Conservation (phyloP, 2,888 invertebrate genomes). For the Pardosa pseudoannulata region DNA sequence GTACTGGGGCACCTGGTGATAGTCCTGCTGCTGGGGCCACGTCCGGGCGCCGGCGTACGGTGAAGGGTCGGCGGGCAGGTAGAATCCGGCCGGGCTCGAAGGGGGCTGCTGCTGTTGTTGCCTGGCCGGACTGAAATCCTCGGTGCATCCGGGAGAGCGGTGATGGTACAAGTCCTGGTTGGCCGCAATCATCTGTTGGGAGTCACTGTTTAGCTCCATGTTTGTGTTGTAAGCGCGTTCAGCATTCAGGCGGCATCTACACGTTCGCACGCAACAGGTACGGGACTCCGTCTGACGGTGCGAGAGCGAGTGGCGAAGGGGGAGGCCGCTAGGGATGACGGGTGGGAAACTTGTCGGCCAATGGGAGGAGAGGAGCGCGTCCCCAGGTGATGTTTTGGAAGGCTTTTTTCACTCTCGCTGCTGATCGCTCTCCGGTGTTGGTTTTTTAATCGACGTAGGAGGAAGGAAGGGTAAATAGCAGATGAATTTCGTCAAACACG, state of each 20-base stretch:
- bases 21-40: conserved; percentile 35
- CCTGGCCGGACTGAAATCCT: conserved; percentile 5
- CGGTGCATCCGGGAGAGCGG: conserved; percentile 37
- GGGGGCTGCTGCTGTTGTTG: conserved; percentile 34
- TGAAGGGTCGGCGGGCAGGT: conserved; percentile 19
- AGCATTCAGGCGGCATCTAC: conserved; percentile 9
- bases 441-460: conserved; percentile 16
- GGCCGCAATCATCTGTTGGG: conserved; percentile 29
- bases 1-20: conserved; percentile 21
- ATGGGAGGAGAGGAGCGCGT: conserved; percentile 30
- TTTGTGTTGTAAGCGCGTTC: neutral
- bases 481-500: neutral
- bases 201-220: neutral
- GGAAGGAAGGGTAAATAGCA: neutral
- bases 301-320: conserved; percentile 17
- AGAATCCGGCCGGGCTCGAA: conserved; percentile 30
- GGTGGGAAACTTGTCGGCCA: conserved; percentile 41
- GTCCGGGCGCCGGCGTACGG: conserved; percentile 32
- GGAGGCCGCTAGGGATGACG: conserved; percentile 47
- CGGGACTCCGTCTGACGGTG: conserved; percentile 15
- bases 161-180: conserved; percentile 31
- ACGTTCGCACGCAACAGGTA: conserved; percentile 48
- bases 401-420: conserved; percentile 35
- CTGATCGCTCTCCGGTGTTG: conserved; percentile 13
- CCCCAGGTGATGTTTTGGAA: conserved; percentile 35